A percentile compares a stretch with the other conserved stretches of the same genome.
phyloP scores from a whole-genome alignment of 2,888 invertebrate species.

The Auanema sp. region DNA sequence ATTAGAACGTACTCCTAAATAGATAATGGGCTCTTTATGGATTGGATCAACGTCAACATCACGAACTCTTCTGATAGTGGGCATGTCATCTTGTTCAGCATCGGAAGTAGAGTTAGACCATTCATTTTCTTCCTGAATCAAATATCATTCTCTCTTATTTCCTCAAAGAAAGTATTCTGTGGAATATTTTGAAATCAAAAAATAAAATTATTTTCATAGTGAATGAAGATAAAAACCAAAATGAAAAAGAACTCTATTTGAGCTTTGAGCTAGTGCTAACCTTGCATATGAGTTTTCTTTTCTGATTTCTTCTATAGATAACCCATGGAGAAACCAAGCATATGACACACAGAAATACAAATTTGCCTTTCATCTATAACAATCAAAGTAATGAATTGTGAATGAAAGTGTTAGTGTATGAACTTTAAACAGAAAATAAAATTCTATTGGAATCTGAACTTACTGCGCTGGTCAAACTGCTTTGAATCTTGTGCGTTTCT shows the following conservation, averaged over 20 bases:
- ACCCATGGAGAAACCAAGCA: constrained; percentile 37
- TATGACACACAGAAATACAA: too few relatives aligned
- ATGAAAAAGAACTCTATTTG: too few relatives aligned
- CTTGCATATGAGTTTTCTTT: constrained; percentile 39
- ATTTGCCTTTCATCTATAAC: too few relatives aligned
- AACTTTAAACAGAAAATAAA: too few relatives aligned
- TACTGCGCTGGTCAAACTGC: too few relatives aligned
- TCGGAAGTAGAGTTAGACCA: constrained; percentile 27
- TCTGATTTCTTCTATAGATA: constrained; percentile 45
- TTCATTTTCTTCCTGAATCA: constrained; percentile 41
- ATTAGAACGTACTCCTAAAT: constrained; percentile 29
- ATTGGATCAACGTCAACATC: constrained; percentile 43
- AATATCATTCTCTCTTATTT: background rate
- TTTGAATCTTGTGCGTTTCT: too few relatives aligned
- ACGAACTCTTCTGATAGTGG: constrained; percentile 14
- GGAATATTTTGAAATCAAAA: too few relatives aligned
- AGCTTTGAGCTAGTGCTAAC: constrained; percentile 14
- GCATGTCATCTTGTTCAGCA: constrained; percentile 5
- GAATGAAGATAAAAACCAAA: too few relatives aligned
- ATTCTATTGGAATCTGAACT: too few relatives aligned
- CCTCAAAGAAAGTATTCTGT: too few relatives aligned
- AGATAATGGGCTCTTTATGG: constrained; percentile 43
- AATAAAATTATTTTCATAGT: background rate
- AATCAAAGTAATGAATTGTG: too few relatives aligned
- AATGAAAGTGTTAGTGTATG: too few relatives aligned